These are phyloP conservation scores for Azemiops feae DNA, from an alignment of 2,113 vertebrate genomes.

Conservation along the genomic window DNA sequence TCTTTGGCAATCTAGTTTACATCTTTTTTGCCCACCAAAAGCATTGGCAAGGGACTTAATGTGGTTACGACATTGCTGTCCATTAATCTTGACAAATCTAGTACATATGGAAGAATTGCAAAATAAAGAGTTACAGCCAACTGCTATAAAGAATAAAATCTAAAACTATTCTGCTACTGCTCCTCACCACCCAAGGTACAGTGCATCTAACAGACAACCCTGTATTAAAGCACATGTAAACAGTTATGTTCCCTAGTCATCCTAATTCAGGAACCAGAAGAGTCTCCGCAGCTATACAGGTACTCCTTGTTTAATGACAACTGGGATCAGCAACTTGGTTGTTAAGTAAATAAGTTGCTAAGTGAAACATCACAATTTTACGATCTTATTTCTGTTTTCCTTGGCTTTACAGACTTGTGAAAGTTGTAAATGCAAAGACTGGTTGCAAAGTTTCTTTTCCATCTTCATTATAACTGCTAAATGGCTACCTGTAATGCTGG, in stretches of 20 bases:
- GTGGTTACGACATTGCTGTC: background rate
- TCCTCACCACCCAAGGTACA: background rate
- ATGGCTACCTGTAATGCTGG: conserved; percentile 13
- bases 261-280: conserved; percentile 16
- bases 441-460: background rate
- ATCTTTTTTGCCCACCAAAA: background rate
- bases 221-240: conserved; percentile 11
- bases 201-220: background rate
- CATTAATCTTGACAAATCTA: background rate
- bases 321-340: background rate
- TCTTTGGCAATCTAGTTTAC: background rate
- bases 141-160: background rate
- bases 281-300: conserved; percentile 27
- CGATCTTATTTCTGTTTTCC: background rate
- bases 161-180: background rate
- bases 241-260: background rate
- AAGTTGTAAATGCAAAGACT: background rate
- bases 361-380: background rate
- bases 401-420: background rate
- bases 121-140: background rate
- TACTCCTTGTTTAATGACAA: background rate
- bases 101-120: background rate
- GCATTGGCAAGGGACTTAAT: background rate
- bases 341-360: background rate
- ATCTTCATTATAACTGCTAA: background rate